Evolutionary conservation across 2,888 invertebrate species (phyloP).

Genomic region (Tetranychus truncatus): DNA sequence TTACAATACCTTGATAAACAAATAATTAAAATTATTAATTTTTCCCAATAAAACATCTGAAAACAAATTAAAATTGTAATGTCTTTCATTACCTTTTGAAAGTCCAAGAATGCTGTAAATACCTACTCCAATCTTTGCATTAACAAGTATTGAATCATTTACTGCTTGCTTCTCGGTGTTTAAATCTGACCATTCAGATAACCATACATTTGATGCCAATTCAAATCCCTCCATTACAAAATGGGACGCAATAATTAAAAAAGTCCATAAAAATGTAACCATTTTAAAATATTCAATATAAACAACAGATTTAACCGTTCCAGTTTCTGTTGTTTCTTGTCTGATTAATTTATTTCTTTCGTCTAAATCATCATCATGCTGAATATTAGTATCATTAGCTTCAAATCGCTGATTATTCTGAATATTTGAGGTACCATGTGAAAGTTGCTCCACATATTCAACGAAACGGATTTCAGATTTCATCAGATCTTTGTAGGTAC

Average conservation of each 20-base stretch:
- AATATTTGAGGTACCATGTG: too few relatives aligned
- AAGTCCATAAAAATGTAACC: slow-evolving; percentile 54
- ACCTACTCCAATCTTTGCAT: background rate
- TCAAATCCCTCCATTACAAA: background rate
- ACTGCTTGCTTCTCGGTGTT: background rate
- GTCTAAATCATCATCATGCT: background rate
- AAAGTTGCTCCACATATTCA: slow-evolving; percentile 35
- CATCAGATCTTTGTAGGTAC: slow-evolving; percentile 36
- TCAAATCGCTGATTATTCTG: slow-evolving; percentile 15
- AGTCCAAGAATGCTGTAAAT: background rate
- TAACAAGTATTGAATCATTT: background rate
- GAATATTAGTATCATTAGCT: slow-evolving; percentile 29
- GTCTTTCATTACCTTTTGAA: too few relatives aligned
- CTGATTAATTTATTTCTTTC: slow-evolving; percentile 18
- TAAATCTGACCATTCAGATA: slow-evolving; percentile 17
- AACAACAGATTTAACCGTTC: slow-evolving; percentile 55
- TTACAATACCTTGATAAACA: background rate
- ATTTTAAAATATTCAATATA: slow-evolving; percentile 73
- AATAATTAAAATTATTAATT: too few relatives aligned
- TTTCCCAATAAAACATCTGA: too few relatives aligned
- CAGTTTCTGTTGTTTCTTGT: slow-evolving; percentile 21
- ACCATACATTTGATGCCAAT: slow-evolving; percentile 21
- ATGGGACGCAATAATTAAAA: slow-evolving; percentile 52
- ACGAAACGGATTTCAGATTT: slow-evolving; percentile 35
- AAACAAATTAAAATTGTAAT: background rate